phyloP scores from a whole-genome alignment of 1,140 invertebrate species.

The Andrena cerasifolii region DNA sequence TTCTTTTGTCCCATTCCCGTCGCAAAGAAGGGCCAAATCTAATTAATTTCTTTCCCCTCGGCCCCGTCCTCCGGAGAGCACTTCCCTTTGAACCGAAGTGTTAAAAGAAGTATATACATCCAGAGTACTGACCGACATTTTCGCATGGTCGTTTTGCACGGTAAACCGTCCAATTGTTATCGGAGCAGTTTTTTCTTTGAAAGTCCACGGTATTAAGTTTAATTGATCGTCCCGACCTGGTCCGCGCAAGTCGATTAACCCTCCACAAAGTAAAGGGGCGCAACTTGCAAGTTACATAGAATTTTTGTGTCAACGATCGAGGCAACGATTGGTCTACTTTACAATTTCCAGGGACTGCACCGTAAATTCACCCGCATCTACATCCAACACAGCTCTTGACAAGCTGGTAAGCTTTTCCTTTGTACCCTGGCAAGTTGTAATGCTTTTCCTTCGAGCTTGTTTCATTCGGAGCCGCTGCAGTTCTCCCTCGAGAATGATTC shows the following conservation, averaged over 20 bases:
- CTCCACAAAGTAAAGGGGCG: not conserved
- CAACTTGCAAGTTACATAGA: not conserved
- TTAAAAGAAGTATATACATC: slow-evolving; percentile 19
- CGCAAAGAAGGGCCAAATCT: slow-evolving; percentile 19
- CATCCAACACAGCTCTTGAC: not conserved
- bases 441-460: too few relatives aligned
- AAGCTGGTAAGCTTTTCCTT: too few relatives aligned
- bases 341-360: not conserved
- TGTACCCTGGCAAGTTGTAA: too few relatives aligned
- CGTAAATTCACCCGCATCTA: not conserved
- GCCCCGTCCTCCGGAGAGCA: not conserved
- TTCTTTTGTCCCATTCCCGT: not conserved
- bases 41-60: slow-evolving; percentile 27
- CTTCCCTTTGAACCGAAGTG: slow-evolving; percentile 25
- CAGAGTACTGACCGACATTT: not conserved
- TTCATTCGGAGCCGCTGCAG: too few relatives aligned
- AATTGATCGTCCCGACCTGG: slow-evolving; percentile 5
- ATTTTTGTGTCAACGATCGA: not conserved
- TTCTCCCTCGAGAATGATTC: too few relatives aligned
- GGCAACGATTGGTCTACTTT: not conserved
- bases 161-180: not conserved
- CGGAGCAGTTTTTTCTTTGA: not conserved
- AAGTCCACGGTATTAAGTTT: not conserved
- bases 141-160: not conserved
- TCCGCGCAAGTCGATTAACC: not conserved